Evolutionary conservation across 1,140 invertebrate genomes (phyloP).

Genomic region (Drosophila novamexicana): DNA sequence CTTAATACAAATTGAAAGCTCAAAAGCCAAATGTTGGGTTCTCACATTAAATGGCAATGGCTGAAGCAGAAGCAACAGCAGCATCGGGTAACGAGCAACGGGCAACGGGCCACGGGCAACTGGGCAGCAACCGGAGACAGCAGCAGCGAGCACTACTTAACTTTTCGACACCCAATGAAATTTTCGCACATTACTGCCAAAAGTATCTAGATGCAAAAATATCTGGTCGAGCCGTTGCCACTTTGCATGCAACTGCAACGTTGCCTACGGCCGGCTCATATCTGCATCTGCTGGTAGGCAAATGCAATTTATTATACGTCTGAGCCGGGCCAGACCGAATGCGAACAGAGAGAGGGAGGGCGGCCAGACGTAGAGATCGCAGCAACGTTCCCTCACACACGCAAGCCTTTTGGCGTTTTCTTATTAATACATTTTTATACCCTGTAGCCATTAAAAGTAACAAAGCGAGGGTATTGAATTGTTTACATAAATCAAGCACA

Average conservation of each 20-base stretch:
- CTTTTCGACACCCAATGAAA: slow-evolving; percentile 83
- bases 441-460: background rate
- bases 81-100: background rate
- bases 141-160: slow-evolving; percentile 77
- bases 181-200: slow-evolving; percentile 84
- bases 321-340: slow-evolving; percentile 56
- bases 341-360: slow-evolving; percentile 10
- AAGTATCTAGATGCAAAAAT: slow-evolving; percentile 83
- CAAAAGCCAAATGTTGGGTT: slow-evolving; percentile 79
- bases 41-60: slow-evolving; percentile 76
- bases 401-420: slow-evolving; percentile 79
- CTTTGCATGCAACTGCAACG: slow-evolving; percentile 53
- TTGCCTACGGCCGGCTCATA: slow-evolving; percentile 46
- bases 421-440: slow-evolving; percentile 83
- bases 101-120: slow-evolving; percentile 11
- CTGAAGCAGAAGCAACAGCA: slow-evolving; percentile 32
- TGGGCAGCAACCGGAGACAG: slow-evolving; percentile 41
- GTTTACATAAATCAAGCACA: no score
- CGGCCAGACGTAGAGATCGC: slow-evolving; percentile 3
- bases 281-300: slow-evolving; percentile 81
- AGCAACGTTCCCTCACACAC: slow-evolving; percentile 62
- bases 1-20: slow-evolving; percentile 82
- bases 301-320: slow-evolving; percentile 83
- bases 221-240: slow-evolving; percentile 55
- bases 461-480: no score